Evolutionary conservation across 92 coral and sea anemone genomes (phyloP), one percentile per base, ranked within the genome.

Genomic region (Diadumene lineata): DNA sequence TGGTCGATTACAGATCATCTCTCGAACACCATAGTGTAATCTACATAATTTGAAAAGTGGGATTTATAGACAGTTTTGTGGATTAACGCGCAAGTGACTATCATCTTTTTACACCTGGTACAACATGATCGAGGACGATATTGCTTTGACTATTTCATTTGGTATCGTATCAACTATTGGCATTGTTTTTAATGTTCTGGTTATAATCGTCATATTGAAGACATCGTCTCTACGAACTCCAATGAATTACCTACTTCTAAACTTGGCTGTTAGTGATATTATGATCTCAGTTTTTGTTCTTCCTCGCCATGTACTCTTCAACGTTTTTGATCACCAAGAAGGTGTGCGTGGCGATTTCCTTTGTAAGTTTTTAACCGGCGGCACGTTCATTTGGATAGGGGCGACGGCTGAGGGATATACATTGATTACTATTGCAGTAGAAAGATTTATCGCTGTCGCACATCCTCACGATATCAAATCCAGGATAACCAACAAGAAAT

Each of bases 291-390:
- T 71, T 34, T 90, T 80, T 29, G 82, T 87, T 17, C 74, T 86
- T 23, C 96, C 96, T 0, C 72, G 96, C 1, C 96, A 90, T 30
- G 96, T 78, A 23, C 71, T 86, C 1, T 60, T 87, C 33, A 65
- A 22, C 29, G 77, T 66, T 31, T 90, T 90, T 69, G 74, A 48
- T 3, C 91, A 86, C 34, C 86, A 90, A 2, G 64, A 56, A 28
- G 89, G 79, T 0, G 1, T 33, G 38, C 24, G 82, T 0, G 85
- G 96, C 0, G 79, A 83, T 60, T 74, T 65, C 33, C 21, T 90
- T 29, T 90, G 91, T 76, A 90, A 82, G 68, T 90, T 90, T 30
- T 46, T 90, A 1, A 75, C 89, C 7, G 96, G 96, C 2, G 87
- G 96, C 18, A 89, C 82, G 24, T 53, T 86, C 57, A 80, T 90